Base-by-base conservation (phyloP, 2,797 vertebrate species). In the Tapera naevia region DNA sequence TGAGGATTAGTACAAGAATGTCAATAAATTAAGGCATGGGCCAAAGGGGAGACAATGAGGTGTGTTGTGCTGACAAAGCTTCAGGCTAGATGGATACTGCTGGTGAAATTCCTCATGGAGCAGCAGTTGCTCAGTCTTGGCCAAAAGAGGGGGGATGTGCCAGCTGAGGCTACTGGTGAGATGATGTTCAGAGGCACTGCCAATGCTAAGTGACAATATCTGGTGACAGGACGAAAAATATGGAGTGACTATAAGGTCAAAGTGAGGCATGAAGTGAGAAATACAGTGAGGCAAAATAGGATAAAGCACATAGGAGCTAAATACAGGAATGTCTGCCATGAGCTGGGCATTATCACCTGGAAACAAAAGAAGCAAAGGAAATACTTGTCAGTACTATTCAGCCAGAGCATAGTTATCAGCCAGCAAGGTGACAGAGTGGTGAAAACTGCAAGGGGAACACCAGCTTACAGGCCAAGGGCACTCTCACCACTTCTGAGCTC, bases 1-100 rank as follows among this genome's bases (percentile, higher is more conserved):
- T 78, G 57, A 61, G 70, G 88, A 91, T 94, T 92, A 96, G 61
- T 45, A 86, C 32, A 86, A 80, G 58, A 94, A 72, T 81, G 81
- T 87, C 81, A 92, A 64, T 91, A 92, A 22, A 48, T 64, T 41
- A 86, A 70, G 45, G 41, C 61, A 89, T 0, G 4, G 69, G 82
- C 78, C 50, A 72, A 91, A 89, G 37, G 24, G 41, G 30, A 91
- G 64, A 92, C 79, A 92, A 88, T 81, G 71, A 92, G 25, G 37
- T 71, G 57, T 54, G 53, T 70, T 95, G 81, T 93, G 57, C 45
- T 74, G 57, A 61, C n/a, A 64, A 46, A 74, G 25, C 25, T 14
- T n/a, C 6, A 1, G 61, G 13, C n/a, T 71, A 12, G 15, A 61
- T 46, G 33, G 13, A 8, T 21, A 28, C 12, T 74, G 58, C 64